Evolutionary conservation across 2,113 vertebrate genomes (phyloP), one percentile per base, ranked within the genome.

Genomic region (Pao palembangensis): DNA sequence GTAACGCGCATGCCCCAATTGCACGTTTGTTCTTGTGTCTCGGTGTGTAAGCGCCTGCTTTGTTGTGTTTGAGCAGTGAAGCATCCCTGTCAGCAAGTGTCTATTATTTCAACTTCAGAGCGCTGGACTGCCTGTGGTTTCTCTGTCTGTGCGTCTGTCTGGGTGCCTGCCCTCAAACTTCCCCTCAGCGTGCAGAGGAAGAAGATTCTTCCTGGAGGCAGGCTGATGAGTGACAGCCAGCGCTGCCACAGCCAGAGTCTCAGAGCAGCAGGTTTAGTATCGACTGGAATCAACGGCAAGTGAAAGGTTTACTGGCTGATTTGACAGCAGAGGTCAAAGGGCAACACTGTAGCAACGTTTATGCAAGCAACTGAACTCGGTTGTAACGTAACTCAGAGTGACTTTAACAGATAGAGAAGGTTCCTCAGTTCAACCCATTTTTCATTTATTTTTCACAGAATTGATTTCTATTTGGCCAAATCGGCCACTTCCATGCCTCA

Each of bases 401-500:
- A 38, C 34, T 38, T 38, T 38, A 38, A 38, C 34, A 38, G 1
- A 38, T 8, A 38, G 34, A 38, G 25, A 1, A 15, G 28, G 8
- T 38, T 75, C 66, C 56, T 67, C 50, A n/a, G 53, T 58, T 68
- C 28, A 41, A 51, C 48, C 31, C 66, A 55, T 78, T 82, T 83
- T 86, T 75, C 76, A 84, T 82, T 87, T 72, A 79, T 82, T 73
- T 75, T 80, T 87, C 57, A 51, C 62, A 59, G 60, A 70, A 88
- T 87, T 83, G 88, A 89, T 90, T 90, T 89, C 70, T 84, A 77
- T 89, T 89, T 85, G 85, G 88, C 90, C 76, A 81, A 87, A 80
- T 86, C 75, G 57, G 79, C 83, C 79, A 83, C 80, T 85, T 87
- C 80, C 56, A 8, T 81, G 76, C 83, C 74, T 81, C 62, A 73